Evolutionary conservation across 2,888 invertebrate genomes (phyloP).

Genomic region (Heliconius cydno): DNA sequence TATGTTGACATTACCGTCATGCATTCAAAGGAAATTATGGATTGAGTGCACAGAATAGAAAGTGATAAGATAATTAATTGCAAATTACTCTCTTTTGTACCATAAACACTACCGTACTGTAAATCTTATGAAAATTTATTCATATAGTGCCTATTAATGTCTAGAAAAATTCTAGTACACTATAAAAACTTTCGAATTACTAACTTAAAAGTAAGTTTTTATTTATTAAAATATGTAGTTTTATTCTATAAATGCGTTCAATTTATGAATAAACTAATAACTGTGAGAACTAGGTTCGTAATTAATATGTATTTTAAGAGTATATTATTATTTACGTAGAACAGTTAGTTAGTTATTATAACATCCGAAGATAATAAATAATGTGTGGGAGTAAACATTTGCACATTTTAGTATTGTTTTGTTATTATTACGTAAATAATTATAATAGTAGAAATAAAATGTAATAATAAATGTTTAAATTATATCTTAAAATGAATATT

Average conservation of each 20-base stretch:
- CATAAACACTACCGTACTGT: conserved; percentile 10
- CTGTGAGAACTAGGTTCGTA: conserved; percentile 11
- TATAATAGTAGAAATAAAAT: too few relatives aligned
- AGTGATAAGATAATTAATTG: conserved; percentile 29
- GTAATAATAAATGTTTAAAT: too few relatives aligned
- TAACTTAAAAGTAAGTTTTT: neutral
- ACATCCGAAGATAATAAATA: conserved; percentile 33
- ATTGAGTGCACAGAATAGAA: conserved; percentile 30
- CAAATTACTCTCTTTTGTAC: conserved; percentile 18
- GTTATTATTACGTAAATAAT: neutral
- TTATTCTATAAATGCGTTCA: neutral
- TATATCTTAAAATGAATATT: neutral
- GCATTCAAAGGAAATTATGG: conserved; percentile 24
- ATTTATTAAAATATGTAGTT: neutral
- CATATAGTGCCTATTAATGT: neutral
- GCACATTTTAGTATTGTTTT: conserved; percentile 24
- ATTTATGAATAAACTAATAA: neutral
- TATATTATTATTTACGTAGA: conserved; percentile 29
- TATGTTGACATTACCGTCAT: conserved; percentile 24
- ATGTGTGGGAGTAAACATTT: conserved; percentile 32
- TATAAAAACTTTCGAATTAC: neutral
- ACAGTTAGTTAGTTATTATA: conserved; percentile 13
- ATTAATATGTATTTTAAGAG: conserved; percentile 32
- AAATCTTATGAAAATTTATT: neutral
- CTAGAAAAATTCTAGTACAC: neutral